Evolutionary conservation across 2,888 invertebrate species (phyloP), one percentile per base, ranked within the genome.

Genomic region (Unio delphinus): DNA sequence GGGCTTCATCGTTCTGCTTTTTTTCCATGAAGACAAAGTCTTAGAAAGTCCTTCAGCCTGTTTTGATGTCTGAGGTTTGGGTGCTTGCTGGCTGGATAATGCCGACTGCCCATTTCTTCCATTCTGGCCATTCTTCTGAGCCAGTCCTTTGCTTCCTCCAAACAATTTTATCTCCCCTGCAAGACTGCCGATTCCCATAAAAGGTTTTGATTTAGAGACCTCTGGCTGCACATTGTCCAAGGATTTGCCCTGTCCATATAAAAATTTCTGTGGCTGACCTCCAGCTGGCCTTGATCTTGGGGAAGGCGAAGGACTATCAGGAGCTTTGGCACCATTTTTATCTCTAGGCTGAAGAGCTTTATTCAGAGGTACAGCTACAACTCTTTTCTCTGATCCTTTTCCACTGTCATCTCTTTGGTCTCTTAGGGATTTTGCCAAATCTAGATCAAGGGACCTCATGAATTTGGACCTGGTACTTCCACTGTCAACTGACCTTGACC

Each of bases 1-100:
- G 6, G 73, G 66, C 26, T 70, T 75, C 18, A 80, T 73, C 54
- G 75, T 72, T 65, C 81, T 65, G 30, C 78, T 81, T 67, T 80
- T 81, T 65, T 81, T 81, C 81, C 81, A 81, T 28, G 80, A 79
- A n/a, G 81, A 78, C 62, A 81, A 66, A 55, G 81, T 81, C 72
- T 80, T 81, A 0, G 81, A 80, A 59, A 81, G 67, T 17, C 73
- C 77, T 54, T 63, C 67, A n/a, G 63, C 26, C 26, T 65, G 63
- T 20, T 26, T 55, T 20, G 34, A 18, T 45, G 30, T 23, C 20
- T 61, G 61, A 55, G 60, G 26, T 56, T 61, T 56, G 18, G 7
- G 58, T 26, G 55, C 56, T 20, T 26, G 62, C 63, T 63, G 54
- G 55, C 45, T 45, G 45, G 45, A 11, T 45, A 11, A 45, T 45